Evolutionary conservation across 2,797 vertebrate species (phyloP).

Genomic region (Phataginus tricuspis): DNA sequence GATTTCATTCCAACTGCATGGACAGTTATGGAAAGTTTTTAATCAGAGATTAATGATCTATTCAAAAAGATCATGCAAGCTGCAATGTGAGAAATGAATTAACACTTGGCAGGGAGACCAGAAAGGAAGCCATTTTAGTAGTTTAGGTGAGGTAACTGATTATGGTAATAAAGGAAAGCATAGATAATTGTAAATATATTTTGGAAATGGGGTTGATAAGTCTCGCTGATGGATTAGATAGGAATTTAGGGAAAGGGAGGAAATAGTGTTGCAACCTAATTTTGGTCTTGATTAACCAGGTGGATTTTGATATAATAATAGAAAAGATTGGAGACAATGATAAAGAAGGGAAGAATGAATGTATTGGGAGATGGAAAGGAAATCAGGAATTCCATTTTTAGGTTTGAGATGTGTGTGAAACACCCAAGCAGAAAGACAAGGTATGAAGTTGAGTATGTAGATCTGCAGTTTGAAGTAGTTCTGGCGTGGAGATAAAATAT

Average conservation of each 20-base stretch:
- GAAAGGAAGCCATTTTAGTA: background rate
- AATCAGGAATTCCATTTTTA: background rate
- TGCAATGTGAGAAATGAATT: background rate
- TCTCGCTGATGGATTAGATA: background rate
- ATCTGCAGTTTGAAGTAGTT: background rate
- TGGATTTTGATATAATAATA: background rate
- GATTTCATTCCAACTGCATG: background rate
- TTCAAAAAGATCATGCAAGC: background rate
- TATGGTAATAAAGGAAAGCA: background rate
- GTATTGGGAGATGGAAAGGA: background rate
- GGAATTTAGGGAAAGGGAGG: background rate
- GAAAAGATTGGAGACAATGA: background rate
- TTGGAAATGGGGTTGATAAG: background rate
- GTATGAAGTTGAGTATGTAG: background rate
- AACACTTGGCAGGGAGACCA: background rate
- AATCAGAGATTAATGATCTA: background rate
- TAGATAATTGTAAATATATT: background rate
- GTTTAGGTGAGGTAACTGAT: background rate
- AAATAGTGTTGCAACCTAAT: background rate
- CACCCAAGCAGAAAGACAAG: background rate
- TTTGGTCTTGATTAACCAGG: background rate
- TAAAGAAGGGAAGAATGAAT: background rate
- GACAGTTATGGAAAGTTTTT: background rate
- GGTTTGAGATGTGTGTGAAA: background rate
- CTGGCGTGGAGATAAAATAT: background rate